phyloP scores from a whole-genome alignment of 2,113 vertebrate species.

The Phasianus colchicus region DNA sequence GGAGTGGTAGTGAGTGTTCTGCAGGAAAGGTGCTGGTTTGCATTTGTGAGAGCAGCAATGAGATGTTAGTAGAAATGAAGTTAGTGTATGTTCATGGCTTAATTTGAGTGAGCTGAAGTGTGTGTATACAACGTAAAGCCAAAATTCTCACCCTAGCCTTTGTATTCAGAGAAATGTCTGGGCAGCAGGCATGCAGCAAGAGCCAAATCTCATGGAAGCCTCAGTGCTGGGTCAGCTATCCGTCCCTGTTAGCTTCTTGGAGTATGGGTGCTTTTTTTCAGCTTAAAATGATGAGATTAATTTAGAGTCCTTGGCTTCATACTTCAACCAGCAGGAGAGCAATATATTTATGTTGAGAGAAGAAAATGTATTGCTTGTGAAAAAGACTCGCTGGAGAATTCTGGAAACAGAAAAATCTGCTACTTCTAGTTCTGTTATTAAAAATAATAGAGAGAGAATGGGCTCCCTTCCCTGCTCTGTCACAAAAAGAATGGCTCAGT shows the following conservation, averaged over 20 bases:
- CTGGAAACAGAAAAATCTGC: neutral
- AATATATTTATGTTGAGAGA: conserved; percentile 5
- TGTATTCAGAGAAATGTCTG: neutral
- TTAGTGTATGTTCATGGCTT: neutral
- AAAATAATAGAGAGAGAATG: neutral
- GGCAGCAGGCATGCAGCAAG: neutral
- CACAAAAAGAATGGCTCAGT: neutral
- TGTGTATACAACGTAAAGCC: neutral
- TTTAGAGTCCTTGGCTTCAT: neutral
- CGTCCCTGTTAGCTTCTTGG: neutral
- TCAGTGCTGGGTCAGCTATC: neutral
- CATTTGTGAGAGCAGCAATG: neutral
- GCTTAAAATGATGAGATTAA: neutral
- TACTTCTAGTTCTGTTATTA: neutral
- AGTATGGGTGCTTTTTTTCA: neutral
- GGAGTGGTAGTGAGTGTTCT: neutral
- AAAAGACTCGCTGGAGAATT: neutral
- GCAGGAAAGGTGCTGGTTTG: neutral
- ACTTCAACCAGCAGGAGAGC: neutral
- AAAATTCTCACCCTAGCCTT: neutral
- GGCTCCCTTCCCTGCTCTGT: neutral
- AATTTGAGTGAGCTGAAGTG: neutral
- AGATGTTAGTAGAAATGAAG: neutral
- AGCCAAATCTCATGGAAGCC: neutral
- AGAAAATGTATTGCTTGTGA: neutral